These are phyloP conservation scores for Epizoanthus rinbou DNA, from an alignment of 92 coral and sea anemone species.

Conservation along the genomic window DNA sequence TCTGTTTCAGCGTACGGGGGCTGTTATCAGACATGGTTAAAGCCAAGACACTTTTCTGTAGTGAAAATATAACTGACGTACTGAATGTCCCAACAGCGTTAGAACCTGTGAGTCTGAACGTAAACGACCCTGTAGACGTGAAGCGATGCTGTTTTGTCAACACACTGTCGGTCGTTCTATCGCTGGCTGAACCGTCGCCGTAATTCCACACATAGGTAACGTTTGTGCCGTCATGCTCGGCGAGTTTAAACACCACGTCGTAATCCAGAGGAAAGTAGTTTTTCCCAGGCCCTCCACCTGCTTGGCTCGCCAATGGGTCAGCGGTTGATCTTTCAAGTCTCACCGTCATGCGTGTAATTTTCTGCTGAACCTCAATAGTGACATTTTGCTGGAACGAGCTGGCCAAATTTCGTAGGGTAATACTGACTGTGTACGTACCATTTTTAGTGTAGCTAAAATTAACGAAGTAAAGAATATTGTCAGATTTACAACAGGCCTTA, in stretches of 20 bases:
- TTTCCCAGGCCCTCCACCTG: conserved; percentile 50
- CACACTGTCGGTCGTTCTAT: conserved; percentile 26
- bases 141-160: conserved; percentile 46
- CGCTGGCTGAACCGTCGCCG: conserved; percentile 50
- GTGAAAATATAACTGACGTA: background rate
- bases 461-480: background rate
- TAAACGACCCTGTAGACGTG: conserved; percentile 38
- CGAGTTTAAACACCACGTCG: conserved; percentile 46
- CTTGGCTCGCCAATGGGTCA: conserved; percentile 40
- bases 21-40: conserved; percentile 54
- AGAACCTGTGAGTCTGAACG: conserved; percentile 40
- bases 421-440: conserved; percentile 20
- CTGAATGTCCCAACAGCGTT: conserved; percentile 48
- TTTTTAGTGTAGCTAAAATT: conserved; percentile 27
- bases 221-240: conserved; percentile 51
- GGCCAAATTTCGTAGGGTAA: conserved; percentile 42
- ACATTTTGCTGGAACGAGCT: conserved; percentile 16
- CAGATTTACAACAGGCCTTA: too few relatives aligned
- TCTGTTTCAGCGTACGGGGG: conserved; percentile 47
- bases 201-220: conserved; percentile 50
- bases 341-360: conserved; percentile 36
- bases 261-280: conserved; percentile 59
- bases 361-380: conserved; percentile 17
- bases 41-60: background rate
- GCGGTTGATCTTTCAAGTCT: conserved; percentile 20